These are phyloP conservation scores for Macropus fuliginosus DNA, from an alignment of 2,797 vertebrate genomes.

Conservation along the genomic window DNA sequence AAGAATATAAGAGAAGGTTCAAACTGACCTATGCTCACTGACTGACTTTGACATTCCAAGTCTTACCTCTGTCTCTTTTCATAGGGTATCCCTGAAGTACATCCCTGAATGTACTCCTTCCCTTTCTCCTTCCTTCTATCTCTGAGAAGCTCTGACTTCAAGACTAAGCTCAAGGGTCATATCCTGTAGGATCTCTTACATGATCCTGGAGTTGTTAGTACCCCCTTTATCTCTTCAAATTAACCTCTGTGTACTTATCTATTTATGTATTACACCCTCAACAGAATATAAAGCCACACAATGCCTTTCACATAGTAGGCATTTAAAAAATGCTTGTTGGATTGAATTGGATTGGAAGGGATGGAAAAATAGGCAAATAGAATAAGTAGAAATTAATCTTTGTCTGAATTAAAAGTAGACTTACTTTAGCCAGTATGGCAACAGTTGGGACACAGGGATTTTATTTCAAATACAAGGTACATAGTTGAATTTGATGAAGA, in stretches of 20 bases:
- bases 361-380: background rate
- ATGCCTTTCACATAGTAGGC: background rate
- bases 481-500: background rate
- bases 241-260: background rate
- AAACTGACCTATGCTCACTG: background rate
- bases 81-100: background rate
- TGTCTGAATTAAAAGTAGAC: slow-evolving; percentile 30
- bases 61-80: background rate
- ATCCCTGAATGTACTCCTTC: background rate
- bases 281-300: background rate
- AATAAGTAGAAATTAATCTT: slow-evolving; percentile 34
- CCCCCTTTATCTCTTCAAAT: background rate
- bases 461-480: slow-evolving; percentile 16
- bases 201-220: background rate
- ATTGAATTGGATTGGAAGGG: background rate
- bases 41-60: background rate
- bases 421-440: slow-evolving; percentile 31
- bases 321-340: background rate
- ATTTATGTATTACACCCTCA: background rate
- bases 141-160: background rate
- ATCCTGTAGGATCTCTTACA: background rate
- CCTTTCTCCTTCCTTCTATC: background rate
- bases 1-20: slow-evolving; percentile 22
- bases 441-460: background rate
- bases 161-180: too few species aligned